These are phyloP conservation scores for Synergus itoensis DNA, from an alignment of 2,888 invertebrate genomes.

Conservation along the genomic window DNA sequence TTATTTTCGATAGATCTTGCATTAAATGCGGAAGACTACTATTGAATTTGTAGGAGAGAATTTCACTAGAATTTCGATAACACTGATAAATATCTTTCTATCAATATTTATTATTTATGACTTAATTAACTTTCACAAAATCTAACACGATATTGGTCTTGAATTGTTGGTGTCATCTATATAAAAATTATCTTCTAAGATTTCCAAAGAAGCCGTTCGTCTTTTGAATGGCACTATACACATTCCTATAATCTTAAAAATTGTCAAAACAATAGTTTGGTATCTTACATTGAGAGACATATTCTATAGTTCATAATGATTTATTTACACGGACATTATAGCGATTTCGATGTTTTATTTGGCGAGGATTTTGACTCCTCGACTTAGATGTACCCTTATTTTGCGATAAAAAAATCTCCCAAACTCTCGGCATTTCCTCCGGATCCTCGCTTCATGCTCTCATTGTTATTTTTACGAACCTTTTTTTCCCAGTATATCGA, in stretches of 20 bases:
- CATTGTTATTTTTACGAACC: constrained; percentile 33
- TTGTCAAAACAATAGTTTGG: constrained; percentile 13
- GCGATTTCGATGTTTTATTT: constrained; percentile 32
- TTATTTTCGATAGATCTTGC: constrained; percentile 11
- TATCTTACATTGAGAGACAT: constrained; percentile 35
- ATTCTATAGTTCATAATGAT: constrained; percentile 11
- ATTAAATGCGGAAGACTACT: constrained; percentile 31
- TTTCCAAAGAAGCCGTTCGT: constrained; percentile 38
- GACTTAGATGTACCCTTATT: constrained; percentile 10
- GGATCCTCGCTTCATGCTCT: not conserved
- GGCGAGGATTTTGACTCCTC: constrained; percentile 20
- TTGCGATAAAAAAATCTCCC: constrained; percentile 1
- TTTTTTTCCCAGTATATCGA: constrained; percentile 7
- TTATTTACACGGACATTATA: constrained; percentile 41
- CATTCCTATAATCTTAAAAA: constrained; percentile 13
- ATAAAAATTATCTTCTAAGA: constrained; percentile 32
- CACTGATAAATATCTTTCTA: not conserved
- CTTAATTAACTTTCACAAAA: not conserved
- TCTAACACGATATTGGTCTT: constrained; percentile 5
- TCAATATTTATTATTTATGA: not conserved
- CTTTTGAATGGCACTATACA: constrained; percentile 29
- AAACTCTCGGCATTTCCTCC: constrained; percentile 16
- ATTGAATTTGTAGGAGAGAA: not conserved
- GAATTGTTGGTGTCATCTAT: constrained; percentile 4
- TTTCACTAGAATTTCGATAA: constrained; percentile 13